Conservation (phyloP, 2,113 vertebrate genomes). For the Engystomops pustulosus region DNA sequence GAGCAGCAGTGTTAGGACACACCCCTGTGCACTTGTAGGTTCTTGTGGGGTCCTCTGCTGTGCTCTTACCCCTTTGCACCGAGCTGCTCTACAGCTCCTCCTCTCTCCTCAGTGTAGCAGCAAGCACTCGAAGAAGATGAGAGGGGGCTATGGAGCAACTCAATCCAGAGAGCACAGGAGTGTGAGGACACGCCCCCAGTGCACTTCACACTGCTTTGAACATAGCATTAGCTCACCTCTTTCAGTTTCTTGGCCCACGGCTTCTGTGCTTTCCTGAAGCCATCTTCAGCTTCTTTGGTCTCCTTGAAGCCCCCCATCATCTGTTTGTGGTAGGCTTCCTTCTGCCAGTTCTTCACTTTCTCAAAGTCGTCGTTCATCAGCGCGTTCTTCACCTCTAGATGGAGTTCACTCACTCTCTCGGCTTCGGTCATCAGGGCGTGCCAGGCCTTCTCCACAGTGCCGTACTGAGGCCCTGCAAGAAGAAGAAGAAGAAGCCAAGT, state of each 20-base stretch:
- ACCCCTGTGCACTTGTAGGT: no score
- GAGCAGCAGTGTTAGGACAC: no score
- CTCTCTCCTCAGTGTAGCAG: no score
- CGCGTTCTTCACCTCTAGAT: conserved; percentile 89
- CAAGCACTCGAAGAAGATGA: no score
- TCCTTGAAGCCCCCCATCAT: conserved; percentile 99
- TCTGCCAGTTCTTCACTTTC: conserved; percentile 98
- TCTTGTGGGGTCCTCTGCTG: no score
- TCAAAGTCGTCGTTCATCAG: conserved; percentile 97
- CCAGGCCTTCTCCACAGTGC: conserved; percentile 93
- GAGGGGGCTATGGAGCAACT: no score
- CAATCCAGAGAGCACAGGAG: no score
- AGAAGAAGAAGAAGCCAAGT: no score
- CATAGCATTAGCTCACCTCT: conserved; percentile 91
- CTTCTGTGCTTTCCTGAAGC: conserved; percentile 98
- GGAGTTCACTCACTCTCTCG: conserved; percentile 95
- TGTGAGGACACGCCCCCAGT: no score
- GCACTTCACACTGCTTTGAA: no score
- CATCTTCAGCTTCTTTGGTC: conserved; percentile 95
- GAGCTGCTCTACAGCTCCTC: no score
- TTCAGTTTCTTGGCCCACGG: conserved; percentile 99
- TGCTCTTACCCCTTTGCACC: no score
- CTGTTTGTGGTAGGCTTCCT: conserved; percentile 95
- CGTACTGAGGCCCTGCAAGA: conserved; percentile 91
- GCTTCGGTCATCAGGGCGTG: conserved; percentile 89